Percentiles rank a stretch among this genome's conserved stretches.
These are phyloP conservation scores for Euproctis similis DNA, from an alignment of 2,888 invertebrate genomes.

Conservation along the genomic window DNA sequence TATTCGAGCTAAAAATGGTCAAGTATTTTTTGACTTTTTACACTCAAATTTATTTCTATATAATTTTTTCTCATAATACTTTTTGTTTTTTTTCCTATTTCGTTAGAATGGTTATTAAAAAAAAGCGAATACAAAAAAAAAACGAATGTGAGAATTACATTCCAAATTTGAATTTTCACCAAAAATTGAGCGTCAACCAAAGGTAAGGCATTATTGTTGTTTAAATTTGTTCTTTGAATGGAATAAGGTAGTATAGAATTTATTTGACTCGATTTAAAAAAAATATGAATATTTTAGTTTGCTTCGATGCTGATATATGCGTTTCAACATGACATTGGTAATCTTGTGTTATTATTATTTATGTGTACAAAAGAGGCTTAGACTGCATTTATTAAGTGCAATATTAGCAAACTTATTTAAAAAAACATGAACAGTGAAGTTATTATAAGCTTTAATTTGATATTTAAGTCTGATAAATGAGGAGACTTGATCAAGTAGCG, in stretches of 20 bases:
- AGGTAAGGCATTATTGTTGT: slow-evolving; percentile 68
- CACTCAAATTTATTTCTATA: slow-evolving; percentile 75
- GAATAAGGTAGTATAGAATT: slow-evolving; percentile 76
- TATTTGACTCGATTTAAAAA: slow-evolving; percentile 67
- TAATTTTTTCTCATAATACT: slow-evolving; percentile 39
- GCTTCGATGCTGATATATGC: slow-evolving; percentile 38
- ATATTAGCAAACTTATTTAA: slow-evolving; percentile 29
- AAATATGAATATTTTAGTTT: slow-evolving; percentile 36
- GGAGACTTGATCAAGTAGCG: slow-evolving; percentile 27
- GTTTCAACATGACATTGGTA: slow-evolving; percentile 30
- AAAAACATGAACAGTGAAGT: slow-evolving; percentile 24
- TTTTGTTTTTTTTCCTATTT: slow-evolving; percentile 58
- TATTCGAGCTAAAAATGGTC: slow-evolving; percentile 75
- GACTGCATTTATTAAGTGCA: slow-evolving; percentile 34
- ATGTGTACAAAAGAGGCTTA: slow-evolving; percentile 26
- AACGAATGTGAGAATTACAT: slow-evolving; percentile 61
- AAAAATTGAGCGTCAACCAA: slow-evolving; percentile 60
- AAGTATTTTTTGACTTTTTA: slow-evolving; percentile 77
- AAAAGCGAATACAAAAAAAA: too few relatives aligned
- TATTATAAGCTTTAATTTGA: slow-evolving; percentile 51
- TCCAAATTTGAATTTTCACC: slow-evolving; percentile 63
- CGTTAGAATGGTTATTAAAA: slow-evolving; percentile 49
- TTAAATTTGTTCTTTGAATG: slow-evolving; percentile 49
- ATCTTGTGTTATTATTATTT: slow-evolving; percentile 25
- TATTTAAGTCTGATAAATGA: slow-evolving; percentile 36